Conservation (phyloP, 2,113 vertebrate species). For the Eira barbara region DNA sequence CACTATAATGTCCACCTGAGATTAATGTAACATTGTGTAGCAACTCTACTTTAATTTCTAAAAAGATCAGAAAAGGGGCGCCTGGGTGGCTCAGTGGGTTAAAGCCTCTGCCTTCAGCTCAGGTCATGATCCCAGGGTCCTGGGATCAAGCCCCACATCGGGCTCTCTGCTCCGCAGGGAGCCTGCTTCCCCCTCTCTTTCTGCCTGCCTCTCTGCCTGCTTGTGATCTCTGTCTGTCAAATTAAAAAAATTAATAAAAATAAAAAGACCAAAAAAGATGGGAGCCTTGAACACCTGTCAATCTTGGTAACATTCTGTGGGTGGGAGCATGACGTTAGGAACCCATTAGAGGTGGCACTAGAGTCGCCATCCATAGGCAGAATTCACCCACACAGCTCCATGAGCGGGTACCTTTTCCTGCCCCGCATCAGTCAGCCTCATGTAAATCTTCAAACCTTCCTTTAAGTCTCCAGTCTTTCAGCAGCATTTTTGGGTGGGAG, state of each 20-base stretch:
- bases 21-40: neutral
- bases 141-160: too few species aligned
- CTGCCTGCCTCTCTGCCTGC: too few species aligned
- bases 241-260: too few species aligned
- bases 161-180: too few species aligned
- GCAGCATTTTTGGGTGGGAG: accelerated
- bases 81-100: too few species aligned
- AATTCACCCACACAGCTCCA: neutral
- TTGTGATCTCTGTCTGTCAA: too few species aligned
- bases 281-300: neutral
- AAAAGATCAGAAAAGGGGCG: neutral
- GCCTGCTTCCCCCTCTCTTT: too few species aligned
- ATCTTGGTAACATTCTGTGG: neutral
- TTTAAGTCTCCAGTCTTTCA: neutral
- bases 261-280: neutral
- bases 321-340: neutral
- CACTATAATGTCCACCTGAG: neutral
- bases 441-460: neutral
- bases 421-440: neutral
- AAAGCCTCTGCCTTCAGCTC: too few species aligned
- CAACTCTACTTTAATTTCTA: neutral
- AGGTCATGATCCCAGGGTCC: too few species aligned
- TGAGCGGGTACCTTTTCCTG: neutral
- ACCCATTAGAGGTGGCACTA: neutral
- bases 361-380: neutral